These are phyloP conservation scores for Drosophila pruinosa DNA, from an alignment of 1,140 invertebrate species.

Conservation along the genomic window DNA sequence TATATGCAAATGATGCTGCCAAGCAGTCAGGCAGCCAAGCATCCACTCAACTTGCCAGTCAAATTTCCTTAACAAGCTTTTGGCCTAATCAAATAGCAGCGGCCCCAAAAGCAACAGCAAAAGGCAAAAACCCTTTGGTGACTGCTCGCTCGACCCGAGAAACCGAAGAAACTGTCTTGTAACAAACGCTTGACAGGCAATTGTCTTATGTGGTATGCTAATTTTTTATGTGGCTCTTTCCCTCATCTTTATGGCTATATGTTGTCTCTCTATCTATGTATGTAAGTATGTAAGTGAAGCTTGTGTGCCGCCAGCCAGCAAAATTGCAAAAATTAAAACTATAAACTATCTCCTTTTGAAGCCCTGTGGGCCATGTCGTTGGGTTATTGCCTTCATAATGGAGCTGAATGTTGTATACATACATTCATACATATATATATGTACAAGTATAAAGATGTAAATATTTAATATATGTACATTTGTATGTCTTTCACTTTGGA, in stretches of 20 bases:
- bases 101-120: conserved; percentile 14
- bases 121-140: conserved; percentile 38
- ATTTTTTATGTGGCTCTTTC: conserved; percentile 56
- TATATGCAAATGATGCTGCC: conserved; percentile 71
- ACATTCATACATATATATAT: neutral
- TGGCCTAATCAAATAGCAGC: conserved; percentile 76
- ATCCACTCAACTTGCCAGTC: conserved; percentile 74
- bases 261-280: neutral
- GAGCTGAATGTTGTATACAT: conserved; percentile 12
- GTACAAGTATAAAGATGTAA: neutral
- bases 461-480: conserved; percentile 4
- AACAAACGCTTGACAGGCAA: conserved; percentile 72
- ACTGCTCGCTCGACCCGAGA: conserved; percentile 18
- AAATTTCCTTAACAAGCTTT: conserved; percentile 79
- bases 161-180: conserved; percentile 49
- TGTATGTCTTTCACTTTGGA: neutral
- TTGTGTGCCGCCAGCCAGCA: conserved; percentile 41
- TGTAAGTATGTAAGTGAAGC: neutral
- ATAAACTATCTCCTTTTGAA: conserved; percentile 67
- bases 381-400: conserved; percentile 71
- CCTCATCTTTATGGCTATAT: conserved; percentile 15
- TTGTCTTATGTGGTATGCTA: conserved; percentile 80
- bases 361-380: conserved; percentile 28
- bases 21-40: conserved; percentile 29
- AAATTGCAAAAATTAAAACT: conserved; percentile 78